Conservation (phyloP, 2,113 vertebrate species). For the Neofelis nebulosa region DNA sequence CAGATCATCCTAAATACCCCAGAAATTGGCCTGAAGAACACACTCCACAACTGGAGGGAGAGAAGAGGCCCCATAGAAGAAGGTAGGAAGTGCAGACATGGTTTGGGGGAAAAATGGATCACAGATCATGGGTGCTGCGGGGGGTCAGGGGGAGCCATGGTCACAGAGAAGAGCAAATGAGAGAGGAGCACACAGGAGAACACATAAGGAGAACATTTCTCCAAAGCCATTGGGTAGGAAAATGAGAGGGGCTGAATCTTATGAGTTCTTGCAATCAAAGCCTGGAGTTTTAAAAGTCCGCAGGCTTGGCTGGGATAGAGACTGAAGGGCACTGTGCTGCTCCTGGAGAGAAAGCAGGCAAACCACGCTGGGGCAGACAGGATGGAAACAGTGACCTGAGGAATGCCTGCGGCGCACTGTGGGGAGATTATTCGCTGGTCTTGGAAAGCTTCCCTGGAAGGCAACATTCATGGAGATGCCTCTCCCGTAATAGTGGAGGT, state of each 20-base stretch:
- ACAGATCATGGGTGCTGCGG: neutral
- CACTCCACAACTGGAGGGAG: neutral
- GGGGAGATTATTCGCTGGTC: no score
- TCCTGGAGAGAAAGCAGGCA: neutral
- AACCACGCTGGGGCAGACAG: neutral
- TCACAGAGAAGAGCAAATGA: neutral
- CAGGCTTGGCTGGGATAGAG: no score
- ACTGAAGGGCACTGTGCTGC: no score
- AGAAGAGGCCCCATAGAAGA: neutral
- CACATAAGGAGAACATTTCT: neutral
- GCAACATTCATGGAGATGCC: no score
- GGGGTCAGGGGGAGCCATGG: neutral
- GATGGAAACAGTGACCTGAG: no score
- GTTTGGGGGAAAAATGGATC: neutral
- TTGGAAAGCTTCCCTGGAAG: no score
- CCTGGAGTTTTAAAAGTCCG: no score
- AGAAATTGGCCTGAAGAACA: no score
- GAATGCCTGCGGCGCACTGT: no score
- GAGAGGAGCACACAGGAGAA: neutral
- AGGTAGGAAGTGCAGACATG: neutral
- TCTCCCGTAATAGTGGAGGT: no score
- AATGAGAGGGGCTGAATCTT: neutral
- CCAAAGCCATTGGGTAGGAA: neutral
- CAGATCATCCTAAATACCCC: no score
- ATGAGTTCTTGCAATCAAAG: no score